Evolutionary conservation across 2,888 invertebrate species (phyloP).

Genomic region (Pristionchus arcanus): DNA sequence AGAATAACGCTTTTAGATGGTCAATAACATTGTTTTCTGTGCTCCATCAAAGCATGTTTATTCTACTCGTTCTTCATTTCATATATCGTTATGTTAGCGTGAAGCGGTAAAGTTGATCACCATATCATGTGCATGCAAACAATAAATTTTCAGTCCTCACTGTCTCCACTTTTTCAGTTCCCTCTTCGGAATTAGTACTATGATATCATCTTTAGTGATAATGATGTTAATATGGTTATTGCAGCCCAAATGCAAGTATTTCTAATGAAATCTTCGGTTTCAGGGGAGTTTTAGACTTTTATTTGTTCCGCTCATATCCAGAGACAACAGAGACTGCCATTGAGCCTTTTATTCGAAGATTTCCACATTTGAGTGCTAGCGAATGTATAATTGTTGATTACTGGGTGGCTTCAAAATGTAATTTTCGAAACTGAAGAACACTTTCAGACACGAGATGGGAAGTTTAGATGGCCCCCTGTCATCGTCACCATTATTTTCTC

Average conservation of each 20-base stretch:
- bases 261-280: not conserved
- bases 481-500: not conserved
- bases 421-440: not conserved
- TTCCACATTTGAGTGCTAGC: not conserved
- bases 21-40: not conserved
- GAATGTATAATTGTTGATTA: not conserved
- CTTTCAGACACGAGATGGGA: not conserved
- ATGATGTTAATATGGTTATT: too few relatives aligned
- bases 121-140: not conserved
- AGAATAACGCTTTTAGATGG: not conserved
- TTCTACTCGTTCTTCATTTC: not conserved
- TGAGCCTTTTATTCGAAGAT: not conserved
- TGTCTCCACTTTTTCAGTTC: not conserved
- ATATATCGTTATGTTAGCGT: not conserved
- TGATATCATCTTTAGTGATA: not conserved
- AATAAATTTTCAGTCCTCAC: not conserved
- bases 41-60: not conserved
- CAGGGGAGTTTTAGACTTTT: not conserved
- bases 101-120: not conserved
- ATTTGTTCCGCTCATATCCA: not conserved
- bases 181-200: not conserved
- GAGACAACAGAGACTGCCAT: not conserved
- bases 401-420: not conserved
- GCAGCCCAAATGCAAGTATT: not conserved
- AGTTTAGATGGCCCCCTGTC: not conserved